Evolutionary conservation across 2,888 invertebrate species (phyloP).

Genomic region (Macaria liturata): DNA sequence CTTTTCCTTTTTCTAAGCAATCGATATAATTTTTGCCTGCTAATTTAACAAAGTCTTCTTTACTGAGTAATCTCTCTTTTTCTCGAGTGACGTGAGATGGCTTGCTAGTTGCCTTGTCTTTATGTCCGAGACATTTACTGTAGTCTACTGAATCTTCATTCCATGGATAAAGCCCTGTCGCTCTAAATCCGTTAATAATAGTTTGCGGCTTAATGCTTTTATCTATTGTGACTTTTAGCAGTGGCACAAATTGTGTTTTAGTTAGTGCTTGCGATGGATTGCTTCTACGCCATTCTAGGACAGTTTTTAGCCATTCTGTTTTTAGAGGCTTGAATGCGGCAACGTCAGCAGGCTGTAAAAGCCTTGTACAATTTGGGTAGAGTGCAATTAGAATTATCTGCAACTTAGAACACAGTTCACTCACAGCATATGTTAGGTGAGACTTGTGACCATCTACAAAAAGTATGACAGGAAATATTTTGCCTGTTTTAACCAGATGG

Average conservation of each 20-base stretch:
- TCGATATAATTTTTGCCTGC: constrained; percentile 6
- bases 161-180: constrained; percentile 15
- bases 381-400: constrained; percentile 10
- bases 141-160: constrained; percentile 15
- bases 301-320: constrained; percentile 13
- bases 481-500: too few species aligned
- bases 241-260: constrained; percentile 11
- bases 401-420: constrained; percentile 11
- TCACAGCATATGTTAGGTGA: too few species aligned
- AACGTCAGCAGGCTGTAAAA: constrained; percentile 13
- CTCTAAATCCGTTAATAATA: constrained; percentile 12
- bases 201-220: constrained; percentile 9
- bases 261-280: constrained; percentile 15
- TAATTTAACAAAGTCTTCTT: constrained; percentile 10
- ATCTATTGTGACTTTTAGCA: constrained; percentile 8
- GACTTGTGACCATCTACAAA: too few species aligned
- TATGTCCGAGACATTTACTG: constrained; percentile 14
- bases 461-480: too few species aligned
- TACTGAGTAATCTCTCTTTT: constrained; percentile 11
- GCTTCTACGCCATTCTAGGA: constrained; percentile 11
- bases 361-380: constrained; percentile 13
- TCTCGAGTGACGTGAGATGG: constrained; percentile 10
- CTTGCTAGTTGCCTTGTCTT: constrained; percentile 3
- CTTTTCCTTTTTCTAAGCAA: constrained; percentile 9
- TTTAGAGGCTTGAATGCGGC: constrained; percentile 14